Percentiles rank a stretch among this genome's conserved stretches.
Evolutionary conservation across 2,113 vertebrate genomes (phyloP).

Genomic region (Girardinichthys multiradiatus): DNA sequence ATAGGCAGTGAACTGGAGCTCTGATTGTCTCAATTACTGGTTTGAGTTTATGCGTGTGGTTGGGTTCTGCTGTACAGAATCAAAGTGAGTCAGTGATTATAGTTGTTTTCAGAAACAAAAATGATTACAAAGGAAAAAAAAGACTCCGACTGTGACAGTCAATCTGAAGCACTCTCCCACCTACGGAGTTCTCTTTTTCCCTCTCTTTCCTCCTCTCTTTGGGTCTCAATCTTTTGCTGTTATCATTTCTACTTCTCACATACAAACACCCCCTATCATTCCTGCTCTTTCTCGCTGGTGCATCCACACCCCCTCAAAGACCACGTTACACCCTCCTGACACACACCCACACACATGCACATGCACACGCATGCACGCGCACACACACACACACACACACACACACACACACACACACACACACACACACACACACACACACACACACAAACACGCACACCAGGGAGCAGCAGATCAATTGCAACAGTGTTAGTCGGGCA

Average conservation of each 20-base stretch:
- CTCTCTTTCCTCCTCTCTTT: slow-evolving; percentile 38
- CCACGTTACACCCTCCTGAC: slow-evolving; percentile 16
- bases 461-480: slow-evolving; percentile 89
- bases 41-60: slow-evolving; percentile 28
- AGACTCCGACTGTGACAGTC: slow-evolving; percentile 68
- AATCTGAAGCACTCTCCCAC: slow-evolving; percentile 72
- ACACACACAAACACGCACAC: slow-evolving; percentile 36
- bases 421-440: slow-evolving; percentile 32
- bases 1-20: slow-evolving; percentile 1
- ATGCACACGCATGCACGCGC: slow-evolving; percentile 32
- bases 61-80: slow-evolving; percentile 38
- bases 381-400: slow-evolving; percentile 21
- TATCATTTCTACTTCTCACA: slow-evolving; percentile 47
- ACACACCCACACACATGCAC: slow-evolving; percentile 35
- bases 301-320: slow-evolving; percentile 26
- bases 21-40: background rate
- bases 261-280: slow-evolving; percentile 59
- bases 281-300: slow-evolving; percentile 42
- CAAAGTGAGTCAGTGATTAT: slow-evolving; percentile 73
- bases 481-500: slow-evolving; percentile 90
- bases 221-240: slow-evolving; percentile 51
- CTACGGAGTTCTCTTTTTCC: slow-evolving; percentile 56
- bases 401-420: slow-evolving; percentile 27
- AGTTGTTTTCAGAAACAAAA: slow-evolving; percentile 71
- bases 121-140: slow-evolving; percentile 64